Evolutionary conservation across 2,888 invertebrate genomes (phyloP).

Genomic region (Ceratothoa steindachneri): DNA sequence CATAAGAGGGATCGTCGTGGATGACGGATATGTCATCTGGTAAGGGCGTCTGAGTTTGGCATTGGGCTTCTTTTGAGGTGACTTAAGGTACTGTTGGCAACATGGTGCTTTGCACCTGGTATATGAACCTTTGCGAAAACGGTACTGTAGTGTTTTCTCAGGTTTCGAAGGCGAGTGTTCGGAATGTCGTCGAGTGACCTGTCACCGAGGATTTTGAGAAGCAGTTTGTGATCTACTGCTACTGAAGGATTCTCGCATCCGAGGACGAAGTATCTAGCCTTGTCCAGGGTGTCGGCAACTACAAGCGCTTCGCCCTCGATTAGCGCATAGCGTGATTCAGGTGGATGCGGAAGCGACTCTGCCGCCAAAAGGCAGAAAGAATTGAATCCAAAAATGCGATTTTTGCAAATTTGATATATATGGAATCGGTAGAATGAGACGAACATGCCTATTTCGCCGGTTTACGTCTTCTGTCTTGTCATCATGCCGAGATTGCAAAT

Average conservation of each 20-base stretch:
- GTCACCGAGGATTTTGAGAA: conserved; percentile 17
- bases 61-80: background rate
- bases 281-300: conserved; percentile 17
- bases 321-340: conserved; percentile 19
- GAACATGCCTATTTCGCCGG: no score
- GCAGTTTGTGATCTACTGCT: conserved; percentile 22
- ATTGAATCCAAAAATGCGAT: no score
- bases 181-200: no score
- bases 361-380: no score
- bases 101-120: conserved; percentile 1
- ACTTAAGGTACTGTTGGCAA: conserved; percentile 13
- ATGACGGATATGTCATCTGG: background rate
- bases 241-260: conserved; percentile 16
- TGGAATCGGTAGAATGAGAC: no score
- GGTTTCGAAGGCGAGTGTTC: background rate
- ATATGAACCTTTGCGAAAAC: conserved; percentile 11
- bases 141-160: conserved; percentile 13
- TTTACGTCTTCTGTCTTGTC: no score
- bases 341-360: no score
- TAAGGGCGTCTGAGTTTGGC: background rate
- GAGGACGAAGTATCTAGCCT: conserved; percentile 3
- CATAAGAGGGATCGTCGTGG: background rate
- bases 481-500: no score
- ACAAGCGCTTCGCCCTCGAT: conserved; percentile 25
- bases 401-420: no score